Evolutionary conservation across 2,113 vertebrate species (phyloP).

Genomic region (Furnarius figulus): DNA sequence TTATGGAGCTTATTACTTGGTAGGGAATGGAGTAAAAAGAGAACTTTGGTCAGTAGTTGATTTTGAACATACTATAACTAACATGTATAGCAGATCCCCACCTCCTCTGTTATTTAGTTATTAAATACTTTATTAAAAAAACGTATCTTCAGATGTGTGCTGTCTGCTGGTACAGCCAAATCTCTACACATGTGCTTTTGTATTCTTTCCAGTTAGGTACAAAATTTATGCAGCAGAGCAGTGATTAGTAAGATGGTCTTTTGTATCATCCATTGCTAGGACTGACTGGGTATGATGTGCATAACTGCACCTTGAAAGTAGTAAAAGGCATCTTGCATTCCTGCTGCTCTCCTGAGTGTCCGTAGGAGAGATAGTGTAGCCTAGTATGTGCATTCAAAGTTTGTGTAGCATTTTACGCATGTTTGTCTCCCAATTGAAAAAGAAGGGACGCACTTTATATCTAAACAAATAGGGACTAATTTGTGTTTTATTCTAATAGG

Average conservation of each 20-base stretch:
- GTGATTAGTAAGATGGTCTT: not conserved
- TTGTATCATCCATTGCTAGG: not conserved
- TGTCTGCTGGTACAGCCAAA: not conserved
- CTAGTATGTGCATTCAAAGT: not conserved
- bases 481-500: not conserved
- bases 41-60: not conserved
- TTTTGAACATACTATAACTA: not conserved
- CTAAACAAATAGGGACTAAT: not conserved
- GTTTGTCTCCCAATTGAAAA: not conserved
- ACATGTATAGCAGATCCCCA: not conserved
- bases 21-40: not conserved
- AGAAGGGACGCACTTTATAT: not conserved
- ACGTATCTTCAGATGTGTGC: rapidly evolving
- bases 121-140: not conserved
- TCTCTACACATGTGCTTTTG: not conserved
- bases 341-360: not conserved
- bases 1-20: not conserved
- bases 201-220: not conserved
- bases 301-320: not conserved
- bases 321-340: not conserved
- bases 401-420: not conserved
- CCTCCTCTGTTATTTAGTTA: not conserved
- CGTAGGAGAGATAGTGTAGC: not conserved
- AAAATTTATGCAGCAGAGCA: not conserved
- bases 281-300: not conserved